A percentile compares a stretch with the other conserved stretches of the same genome.
These are phyloP conservation scores for Margaritifera margaritifera DNA, from an alignment of 2,888 invertebrate species.

Conservation along the genomic window DNA sequence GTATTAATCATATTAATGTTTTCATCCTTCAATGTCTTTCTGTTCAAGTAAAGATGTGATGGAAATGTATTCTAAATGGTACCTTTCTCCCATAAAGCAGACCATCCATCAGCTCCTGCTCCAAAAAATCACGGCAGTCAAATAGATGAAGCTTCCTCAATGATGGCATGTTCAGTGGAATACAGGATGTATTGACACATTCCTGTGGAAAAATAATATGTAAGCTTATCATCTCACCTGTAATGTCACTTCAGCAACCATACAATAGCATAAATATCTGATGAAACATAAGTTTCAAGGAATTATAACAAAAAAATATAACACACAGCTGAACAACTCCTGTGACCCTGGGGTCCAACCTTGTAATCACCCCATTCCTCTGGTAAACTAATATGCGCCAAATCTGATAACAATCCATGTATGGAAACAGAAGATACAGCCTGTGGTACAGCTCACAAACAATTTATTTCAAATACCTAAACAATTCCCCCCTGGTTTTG, in stretches of 20 bases:
- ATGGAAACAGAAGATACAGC: too few relatives aligned
- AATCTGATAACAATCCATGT: too few relatives aligned
- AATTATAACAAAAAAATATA: background rate
- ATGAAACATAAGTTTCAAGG: background rate
- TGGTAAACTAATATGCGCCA: too few relatives aligned
- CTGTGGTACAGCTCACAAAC: too few relatives aligned
- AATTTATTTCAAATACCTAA: too few relatives aligned
- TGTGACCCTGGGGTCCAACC: background rate
- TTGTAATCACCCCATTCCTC: background rate
- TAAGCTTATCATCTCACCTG: background rate
- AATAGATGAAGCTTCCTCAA: slow-evolving; percentile 20
- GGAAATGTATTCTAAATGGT: background rate
- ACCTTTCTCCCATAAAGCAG: slow-evolving; percentile 42
- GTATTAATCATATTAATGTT: too few relatives aligned
- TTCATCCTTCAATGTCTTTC: too few relatives aligned
- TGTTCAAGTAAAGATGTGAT: too few relatives aligned
- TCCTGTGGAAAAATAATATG: slow-evolving; percentile 16
- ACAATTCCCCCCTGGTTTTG: too few relatives aligned
- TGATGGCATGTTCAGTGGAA: slow-evolving; percentile 29
- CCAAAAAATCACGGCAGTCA: slow-evolving; percentile 34
- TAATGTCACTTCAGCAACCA: background rate
- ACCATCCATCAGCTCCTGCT: slow-evolving; percentile 37
- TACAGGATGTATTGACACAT: slow-evolving; percentile 27
- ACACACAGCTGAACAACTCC: background rate
- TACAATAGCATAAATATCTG: background rate